Conservation (phyloP, 2,888 invertebrate genomes). For the Sinodicranocentrus sp. region DNA sequence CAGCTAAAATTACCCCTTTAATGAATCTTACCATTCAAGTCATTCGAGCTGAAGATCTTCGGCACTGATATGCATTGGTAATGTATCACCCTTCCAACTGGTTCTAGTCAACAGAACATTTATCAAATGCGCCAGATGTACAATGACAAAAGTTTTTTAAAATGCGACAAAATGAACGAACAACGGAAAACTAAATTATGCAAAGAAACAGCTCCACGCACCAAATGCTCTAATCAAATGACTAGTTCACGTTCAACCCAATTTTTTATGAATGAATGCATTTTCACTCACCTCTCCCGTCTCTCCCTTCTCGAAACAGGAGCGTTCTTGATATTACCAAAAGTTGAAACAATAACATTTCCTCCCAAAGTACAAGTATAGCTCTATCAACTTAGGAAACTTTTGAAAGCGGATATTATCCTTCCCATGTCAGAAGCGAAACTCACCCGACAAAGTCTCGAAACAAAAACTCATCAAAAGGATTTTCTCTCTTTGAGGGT, state of each 20-base stretch:
- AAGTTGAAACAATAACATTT: not conserved
- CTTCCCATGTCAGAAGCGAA: not conserved
- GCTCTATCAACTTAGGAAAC: too few species aligned
- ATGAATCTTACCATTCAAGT: too few species aligned
- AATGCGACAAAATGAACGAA: not conserved
- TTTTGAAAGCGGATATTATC: too few species aligned
- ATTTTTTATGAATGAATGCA: not conserved
- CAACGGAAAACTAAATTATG: slow-evolving; percentile 11
- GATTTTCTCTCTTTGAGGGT: too few species aligned
- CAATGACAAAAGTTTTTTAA: not conserved
- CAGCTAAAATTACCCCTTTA: too few species aligned
- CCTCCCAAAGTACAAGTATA: not conserved
- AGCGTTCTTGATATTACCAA: not conserved
- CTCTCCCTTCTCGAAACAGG: not conserved
- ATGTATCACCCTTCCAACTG: too few species aligned
- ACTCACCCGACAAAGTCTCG: not conserved
- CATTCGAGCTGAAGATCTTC: too few species aligned
- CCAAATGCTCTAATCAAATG: not conserved
- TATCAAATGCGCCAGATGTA: not conserved
- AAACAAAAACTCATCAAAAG: not conserved
- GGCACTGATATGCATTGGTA: too few species aligned
- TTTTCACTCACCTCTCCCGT: not conserved
- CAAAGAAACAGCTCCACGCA: not conserved
- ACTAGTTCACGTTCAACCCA: not conserved
- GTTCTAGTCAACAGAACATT: too few species aligned